Percentiles rank a stretch among this genome's conserved stretches.
Evolutionary conservation across 2,888 invertebrate genomes (phyloP).

Genomic region (Drosophila siamana): DNA sequence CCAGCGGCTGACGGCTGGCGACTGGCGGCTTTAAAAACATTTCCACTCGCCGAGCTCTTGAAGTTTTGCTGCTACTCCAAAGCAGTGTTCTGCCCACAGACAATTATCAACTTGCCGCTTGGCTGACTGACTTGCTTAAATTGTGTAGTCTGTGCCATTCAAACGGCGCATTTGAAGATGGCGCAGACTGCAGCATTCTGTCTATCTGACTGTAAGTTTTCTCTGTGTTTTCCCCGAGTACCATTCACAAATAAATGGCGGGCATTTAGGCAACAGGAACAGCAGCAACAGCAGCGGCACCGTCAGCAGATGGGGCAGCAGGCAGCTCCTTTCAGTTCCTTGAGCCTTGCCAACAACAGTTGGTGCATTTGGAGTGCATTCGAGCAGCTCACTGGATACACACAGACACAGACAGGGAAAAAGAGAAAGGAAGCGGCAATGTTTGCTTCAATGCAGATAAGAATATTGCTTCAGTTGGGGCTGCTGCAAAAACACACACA

Average conservation of each 20-base stretch:
- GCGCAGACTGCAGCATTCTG: slow-evolving; percentile 47
- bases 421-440: slow-evolving; percentile 32
- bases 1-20: no score
- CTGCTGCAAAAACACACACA: slow-evolving; percentile 39
- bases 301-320: not conserved
- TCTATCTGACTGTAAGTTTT: slow-evolving; percentile 45
- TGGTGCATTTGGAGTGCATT: slow-evolving; percentile 58
- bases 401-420: slow-evolving; percentile 12
- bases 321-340: slow-evolving; percentile 36
- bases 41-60: slow-evolving; percentile 15
- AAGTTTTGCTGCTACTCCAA: not conserved
- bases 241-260: slow-evolving; percentile 80
- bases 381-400: slow-evolving; percentile 44
- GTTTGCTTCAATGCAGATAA: slow-evolving; percentile 80
- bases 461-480: slow-evolving; percentile 65
- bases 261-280: slow-evolving; percentile 66
- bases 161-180: slow-evolving; percentile 34
- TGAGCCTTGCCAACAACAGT: slow-evolving; percentile 59
- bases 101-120: slow-evolving; percentile 55
- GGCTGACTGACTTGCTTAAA: slow-evolving; percentile 22
- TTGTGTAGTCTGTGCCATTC: slow-evolving; percentile 32
- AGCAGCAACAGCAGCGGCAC: slow-evolving; percentile 13
- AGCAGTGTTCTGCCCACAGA: slow-evolving; percentile 9
- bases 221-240: slow-evolving; percentile 54
- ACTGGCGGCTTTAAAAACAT: slow-evolving; percentile 10